Evolutionary conservation across 1,140 invertebrate species (phyloP).

Genomic region (Lucilia cuprina): DNA sequence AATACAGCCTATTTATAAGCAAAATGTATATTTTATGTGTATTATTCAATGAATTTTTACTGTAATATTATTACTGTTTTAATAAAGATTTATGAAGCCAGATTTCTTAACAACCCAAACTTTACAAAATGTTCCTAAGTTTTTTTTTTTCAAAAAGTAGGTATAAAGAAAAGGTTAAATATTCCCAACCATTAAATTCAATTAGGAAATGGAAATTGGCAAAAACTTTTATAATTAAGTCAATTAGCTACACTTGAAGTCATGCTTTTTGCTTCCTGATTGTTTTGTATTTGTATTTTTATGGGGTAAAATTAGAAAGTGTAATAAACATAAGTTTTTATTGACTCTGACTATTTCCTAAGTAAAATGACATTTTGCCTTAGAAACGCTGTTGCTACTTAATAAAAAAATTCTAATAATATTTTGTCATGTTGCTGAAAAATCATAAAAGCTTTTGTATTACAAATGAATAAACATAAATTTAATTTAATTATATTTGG

Average conservation of each 20-base stretch:
- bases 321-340: background rate
- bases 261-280: background rate
- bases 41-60: too few relatives aligned
- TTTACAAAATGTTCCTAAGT: too few relatives aligned
- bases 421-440: background rate
- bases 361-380: background rate
- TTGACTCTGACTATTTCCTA: background rate
- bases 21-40: too few relatives aligned
- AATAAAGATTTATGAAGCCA: too few relatives aligned
- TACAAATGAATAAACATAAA: background rate
- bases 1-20: too few relatives aligned
- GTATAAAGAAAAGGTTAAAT: too few relatives aligned
- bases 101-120: too few relatives aligned
- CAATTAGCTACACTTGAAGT: background rate
- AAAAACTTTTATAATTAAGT: background rate
- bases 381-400: background rate
- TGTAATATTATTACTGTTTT: too few relatives aligned
- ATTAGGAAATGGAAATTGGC: background rate
- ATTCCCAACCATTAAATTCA: background rate
- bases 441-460: background rate
- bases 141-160: too few relatives aligned
- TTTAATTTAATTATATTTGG: background rate
- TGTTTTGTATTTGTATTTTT: background rate
- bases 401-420: background rate
- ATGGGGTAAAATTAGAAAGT: background rate